Conservation (phyloP, 2,797 vertebrate species). For the Typhlichthys subterraneus region DNA sequence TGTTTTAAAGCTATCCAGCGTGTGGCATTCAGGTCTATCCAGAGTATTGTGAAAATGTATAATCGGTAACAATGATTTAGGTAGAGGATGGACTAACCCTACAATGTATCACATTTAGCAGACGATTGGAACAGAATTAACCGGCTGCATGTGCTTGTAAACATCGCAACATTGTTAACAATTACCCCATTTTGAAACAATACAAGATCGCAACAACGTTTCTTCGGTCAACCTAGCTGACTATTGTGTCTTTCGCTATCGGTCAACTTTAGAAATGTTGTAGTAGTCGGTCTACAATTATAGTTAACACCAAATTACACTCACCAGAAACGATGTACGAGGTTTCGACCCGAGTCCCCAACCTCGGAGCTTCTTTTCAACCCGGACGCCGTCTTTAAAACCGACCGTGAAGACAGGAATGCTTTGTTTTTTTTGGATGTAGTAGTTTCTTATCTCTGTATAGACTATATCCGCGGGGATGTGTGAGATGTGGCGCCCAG, state of each 20-base stretch:
- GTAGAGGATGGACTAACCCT: background rate
- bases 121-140: background rate
- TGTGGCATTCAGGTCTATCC: too few relatives aligned
- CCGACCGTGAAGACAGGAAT: constrained; percentile 42
- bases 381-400: constrained; percentile 77
- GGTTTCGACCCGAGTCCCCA: constrained; percentile 73
- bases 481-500: constrained; percentile 13
- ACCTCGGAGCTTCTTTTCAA: constrained; percentile 75
- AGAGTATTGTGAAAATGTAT: background rate
- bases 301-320: constrained; percentile 26
- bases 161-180: constrained; percentile 40
- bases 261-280: background rate
- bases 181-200: constrained; percentile 26
- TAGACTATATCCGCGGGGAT: constrained; percentile 48
- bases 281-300: background rate
- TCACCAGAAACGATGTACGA: constrained; percentile 74
- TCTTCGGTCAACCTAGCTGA: background rate
- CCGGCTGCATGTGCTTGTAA: constrained; percentile 35
- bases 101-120: background rate
- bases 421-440: constrained; percentile 50
- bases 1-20: too few relatives aligned
- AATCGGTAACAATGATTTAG: background rate
- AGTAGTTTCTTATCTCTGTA: constrained; percentile 46
- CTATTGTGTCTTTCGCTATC: background rate
- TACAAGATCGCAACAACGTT: constrained; percentile 7